These are phyloP conservation scores for Raja brachyura DNA, from an alignment of 2,113 vertebrate genomes.

Conservation along the genomic window DNA sequence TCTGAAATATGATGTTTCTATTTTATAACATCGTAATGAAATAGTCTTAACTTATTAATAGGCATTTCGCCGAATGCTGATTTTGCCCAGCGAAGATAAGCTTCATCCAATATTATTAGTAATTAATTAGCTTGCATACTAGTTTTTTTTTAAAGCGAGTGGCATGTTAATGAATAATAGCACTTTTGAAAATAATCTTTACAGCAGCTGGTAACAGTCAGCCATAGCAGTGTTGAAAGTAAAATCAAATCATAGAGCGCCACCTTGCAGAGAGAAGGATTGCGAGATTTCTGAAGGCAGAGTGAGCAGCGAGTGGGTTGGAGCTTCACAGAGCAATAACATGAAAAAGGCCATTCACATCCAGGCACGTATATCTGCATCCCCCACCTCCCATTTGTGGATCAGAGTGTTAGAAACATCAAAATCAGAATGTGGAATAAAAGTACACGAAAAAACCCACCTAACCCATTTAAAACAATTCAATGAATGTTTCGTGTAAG, in stretches of 20 bases:
- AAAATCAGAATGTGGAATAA: neutral
- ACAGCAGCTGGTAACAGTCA: constrained; percentile 20
- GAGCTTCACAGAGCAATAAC: constrained; percentile 5
- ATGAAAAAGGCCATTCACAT: neutral
- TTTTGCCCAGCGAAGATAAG: neutral
- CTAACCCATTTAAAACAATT: neutral
- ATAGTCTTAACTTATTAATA: neutral
- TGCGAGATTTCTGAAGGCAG: neutral
- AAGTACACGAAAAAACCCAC: neutral
- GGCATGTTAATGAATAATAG: constrained; percentile 15
- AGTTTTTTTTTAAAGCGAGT: neutral
- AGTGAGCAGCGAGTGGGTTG: neutral
- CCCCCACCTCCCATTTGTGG: neutral
- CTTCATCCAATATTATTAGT: neutral
- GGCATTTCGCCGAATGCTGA: neutral
- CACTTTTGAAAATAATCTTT: constrained; percentile 24
- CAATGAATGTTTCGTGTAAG: neutral
- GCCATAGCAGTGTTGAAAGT: constrained; percentile 22
- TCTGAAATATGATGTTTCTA: constrained; percentile 10
- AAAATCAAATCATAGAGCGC: constrained; percentile 53
- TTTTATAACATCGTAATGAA: neutral
- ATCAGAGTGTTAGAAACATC: neutral
- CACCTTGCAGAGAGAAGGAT: constrained; percentile 58
- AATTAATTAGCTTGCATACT: neutral
- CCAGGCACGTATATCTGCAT: neutral